Evolutionary conservation across 2,113 vertebrate genomes (phyloP).

Genomic region (Catagonus wagneri): DNA sequence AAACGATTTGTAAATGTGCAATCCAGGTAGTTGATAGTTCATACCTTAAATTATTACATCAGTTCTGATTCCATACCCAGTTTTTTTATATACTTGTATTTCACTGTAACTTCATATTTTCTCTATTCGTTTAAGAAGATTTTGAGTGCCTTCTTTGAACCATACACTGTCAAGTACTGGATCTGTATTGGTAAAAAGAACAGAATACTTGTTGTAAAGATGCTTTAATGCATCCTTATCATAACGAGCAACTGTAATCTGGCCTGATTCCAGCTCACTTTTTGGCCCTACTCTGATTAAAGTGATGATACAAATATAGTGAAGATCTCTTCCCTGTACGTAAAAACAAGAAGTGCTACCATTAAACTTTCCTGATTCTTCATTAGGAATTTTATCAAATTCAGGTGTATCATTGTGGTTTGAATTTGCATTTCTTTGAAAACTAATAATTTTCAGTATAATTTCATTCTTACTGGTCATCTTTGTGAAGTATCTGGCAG

Average conservation of each 20-base stretch:
- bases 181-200: not conserved
- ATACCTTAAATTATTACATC: not conserved
- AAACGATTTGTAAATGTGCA: not conserved
- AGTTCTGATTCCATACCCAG: not conserved
- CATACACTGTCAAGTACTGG: not conserved
- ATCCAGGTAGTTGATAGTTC: not conserved
- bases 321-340: not conserved
- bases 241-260: not conserved
- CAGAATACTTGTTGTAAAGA: not conserved
- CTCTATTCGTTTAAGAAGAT: not conserved
- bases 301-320: not conserved
- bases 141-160: not conserved
- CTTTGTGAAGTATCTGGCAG: too few species aligned
- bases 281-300: not conserved
- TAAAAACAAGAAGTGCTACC: not conserved
- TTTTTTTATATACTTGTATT: not conserved
- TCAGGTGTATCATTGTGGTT: too few species aligned
- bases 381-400: not conserved
- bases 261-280: not conserved
- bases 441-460: too few species aligned
- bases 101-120: not conserved
- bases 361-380: not conserved
- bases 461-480: too few species aligned
- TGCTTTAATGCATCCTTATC: not conserved
- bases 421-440: too few species aligned